Evolutionary conservation across 2,888 invertebrate species (phyloP), one percentile per base, ranked within the genome.

Genomic region (Lochmaea crataegi): DNA sequence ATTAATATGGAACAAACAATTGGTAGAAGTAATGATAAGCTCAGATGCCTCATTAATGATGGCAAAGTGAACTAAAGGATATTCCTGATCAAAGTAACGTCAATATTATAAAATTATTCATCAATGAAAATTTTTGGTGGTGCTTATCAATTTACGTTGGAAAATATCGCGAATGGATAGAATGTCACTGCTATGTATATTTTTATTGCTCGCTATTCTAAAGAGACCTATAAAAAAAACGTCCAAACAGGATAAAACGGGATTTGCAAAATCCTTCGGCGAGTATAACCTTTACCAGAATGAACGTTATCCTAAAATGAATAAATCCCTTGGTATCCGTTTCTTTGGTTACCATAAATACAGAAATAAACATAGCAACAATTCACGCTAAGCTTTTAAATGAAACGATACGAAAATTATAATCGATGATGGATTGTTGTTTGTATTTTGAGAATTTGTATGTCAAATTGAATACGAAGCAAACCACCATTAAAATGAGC

Each of bases 221-320:
- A 16, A 53, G 53, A 11, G 18, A 53, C 53, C 53, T 18, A 53
- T 53, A 53, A 53, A 51, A 38, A 45, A 53, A 53, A 53, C 53
- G 53, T 53, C 16, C 16, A 18, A 53, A 53, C 18, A 16, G n/a
- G 53, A 53, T 53, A 9, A 18, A 53, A 53, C 18, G 10, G n/a
- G 53, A 53, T 53, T 53, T 53, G 10, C 7, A 18, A 53, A 53
- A 53, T 18, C 53, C 18, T 53, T 53, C 18, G 2, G 53, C 18
- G 53, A 10, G 16, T 18, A 16, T 18, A 16, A 18, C 53, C 53
- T 53, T 53, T 18, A 53, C 7, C 7, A 16, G 16, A 53, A 53
- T 16, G 16, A 18, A 18, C 10, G 16, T 53, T 53, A 51, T 51
- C 51, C n/a, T 7, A 18, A 11, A 53, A 53, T 16, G 2, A 18